These are phyloP conservation scores for Cydia fagiglandana DNA, from an alignment of 1,140 invertebrate genomes.

Conservation along the genomic window DNA sequence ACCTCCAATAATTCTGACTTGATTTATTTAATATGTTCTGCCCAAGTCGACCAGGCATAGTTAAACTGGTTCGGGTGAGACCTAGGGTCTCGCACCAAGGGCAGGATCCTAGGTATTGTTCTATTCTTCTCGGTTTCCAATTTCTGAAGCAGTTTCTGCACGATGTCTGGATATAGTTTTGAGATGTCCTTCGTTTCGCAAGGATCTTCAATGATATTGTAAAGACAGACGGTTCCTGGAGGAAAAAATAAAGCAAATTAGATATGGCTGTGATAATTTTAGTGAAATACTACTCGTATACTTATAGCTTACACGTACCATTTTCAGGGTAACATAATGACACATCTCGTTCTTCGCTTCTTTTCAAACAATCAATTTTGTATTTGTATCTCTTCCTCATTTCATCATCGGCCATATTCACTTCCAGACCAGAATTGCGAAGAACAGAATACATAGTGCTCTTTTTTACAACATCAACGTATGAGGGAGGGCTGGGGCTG, in stretches of 20 bases:
- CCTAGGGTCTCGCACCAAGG: conserved; percentile 46
- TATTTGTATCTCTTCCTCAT: conserved; percentile 49
- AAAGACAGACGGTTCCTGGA: conserved; percentile 60
- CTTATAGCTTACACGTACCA: no score
- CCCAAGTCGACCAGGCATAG: conserved; percentile 51
- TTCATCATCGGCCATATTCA: conserved; percentile 42
- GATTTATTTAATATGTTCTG: conserved; percentile 31
- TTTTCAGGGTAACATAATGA: conserved; percentile 53
- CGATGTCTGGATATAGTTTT: conserved; percentile 47
- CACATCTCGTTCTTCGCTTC: conserved; percentile 22
- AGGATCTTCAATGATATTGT: conserved; percentile 63
- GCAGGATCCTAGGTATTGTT: conserved; percentile 46
- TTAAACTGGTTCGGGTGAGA: conserved; percentile 51
- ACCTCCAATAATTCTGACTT: no score
- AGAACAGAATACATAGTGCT: conserved; percentile 57
- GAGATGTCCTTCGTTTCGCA: conserved; percentile 62
- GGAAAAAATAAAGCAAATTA: conserved; percentile 9
- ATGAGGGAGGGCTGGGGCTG: conserved; percentile 45
- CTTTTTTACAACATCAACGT: conserved; percentile 48
- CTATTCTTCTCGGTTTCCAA: conserved; percentile 53
- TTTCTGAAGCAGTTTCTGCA: conserved; percentile 40
- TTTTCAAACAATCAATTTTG: conserved; percentile 48
- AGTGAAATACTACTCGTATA: no score
- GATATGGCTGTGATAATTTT: not conserved
- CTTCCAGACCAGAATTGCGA: conserved; percentile 42